Evolutionary conservation across 2,888 invertebrate species (phyloP).

Genomic region (Hecatera dysodea): DNA sequence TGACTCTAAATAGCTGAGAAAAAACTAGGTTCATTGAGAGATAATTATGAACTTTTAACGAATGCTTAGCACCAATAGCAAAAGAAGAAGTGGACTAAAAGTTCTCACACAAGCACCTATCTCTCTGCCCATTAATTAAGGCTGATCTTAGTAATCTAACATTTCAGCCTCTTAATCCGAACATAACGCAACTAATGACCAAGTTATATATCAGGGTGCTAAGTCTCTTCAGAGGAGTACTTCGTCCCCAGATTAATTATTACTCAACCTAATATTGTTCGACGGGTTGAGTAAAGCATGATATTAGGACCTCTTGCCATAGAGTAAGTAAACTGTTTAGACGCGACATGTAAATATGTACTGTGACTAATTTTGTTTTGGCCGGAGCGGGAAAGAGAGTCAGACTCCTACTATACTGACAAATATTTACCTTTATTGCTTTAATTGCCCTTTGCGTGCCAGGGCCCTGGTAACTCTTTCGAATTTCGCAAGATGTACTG

Average conservation of each 20-base stretch:
- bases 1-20: too few relatives aligned
- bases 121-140: slow-evolving; percentile 13
- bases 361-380: too few relatives aligned
- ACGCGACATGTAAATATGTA: neutral
- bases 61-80: neutral
- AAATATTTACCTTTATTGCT: too few relatives aligned
- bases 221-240: slow-evolving; percentile 50
- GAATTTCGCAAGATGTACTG: too few relatives aligned
- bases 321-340: slow-evolving; percentile 8
- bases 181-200: slow-evolving; percentile 49
- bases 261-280: slow-evolving; percentile 52
- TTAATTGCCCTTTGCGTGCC: too few relatives aligned
- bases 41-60: neutral
- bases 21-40: neutral
- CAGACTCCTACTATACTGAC: too few relatives aligned
- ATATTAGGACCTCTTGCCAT: slow-evolving; percentile 24
- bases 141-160: slow-evolving; percentile 17
- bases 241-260: slow-evolving; percentile 52
- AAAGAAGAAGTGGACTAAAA: neutral
- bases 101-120: neutral
- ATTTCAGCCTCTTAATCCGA: slow-evolving; percentile 38
- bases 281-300: slow-evolving; percentile 38
- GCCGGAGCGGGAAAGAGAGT: too few relatives aligned
- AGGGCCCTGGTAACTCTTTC: too few relatives aligned
- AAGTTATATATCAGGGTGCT: slow-evolving; percentile 39